phyloP scores from a whole-genome alignment of 2,113 vertebrate genomes.

The Crocuta crocuta region DNA sequence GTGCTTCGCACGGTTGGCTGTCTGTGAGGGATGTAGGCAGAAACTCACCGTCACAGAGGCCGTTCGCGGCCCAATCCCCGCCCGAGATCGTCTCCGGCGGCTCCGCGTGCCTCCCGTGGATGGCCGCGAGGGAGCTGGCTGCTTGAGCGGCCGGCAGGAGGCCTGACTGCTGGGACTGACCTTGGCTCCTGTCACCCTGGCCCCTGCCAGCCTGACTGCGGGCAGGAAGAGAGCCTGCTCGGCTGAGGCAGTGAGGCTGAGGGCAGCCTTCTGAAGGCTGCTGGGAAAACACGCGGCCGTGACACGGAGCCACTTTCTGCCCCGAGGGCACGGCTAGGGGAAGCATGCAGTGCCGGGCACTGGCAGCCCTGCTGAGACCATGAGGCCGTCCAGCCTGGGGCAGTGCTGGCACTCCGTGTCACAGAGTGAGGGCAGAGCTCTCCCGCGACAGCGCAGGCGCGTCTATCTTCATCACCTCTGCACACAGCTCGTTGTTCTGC shows the following conservation, averaged over 20 bases:
- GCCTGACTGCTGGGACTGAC: background rate
- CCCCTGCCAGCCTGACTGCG: background rate
- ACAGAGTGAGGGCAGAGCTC: background rate
- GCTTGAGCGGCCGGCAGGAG: no score
- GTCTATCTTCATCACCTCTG: background rate
- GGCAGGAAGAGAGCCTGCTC: background rate
- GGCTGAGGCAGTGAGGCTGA: background rate
- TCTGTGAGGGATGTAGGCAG: accelerated
- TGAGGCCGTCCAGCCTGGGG: background rate
- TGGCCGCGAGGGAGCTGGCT: background rate
- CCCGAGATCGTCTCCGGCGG: accelerated
- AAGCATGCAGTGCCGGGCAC: accelerated
- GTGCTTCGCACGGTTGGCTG: accelerated
- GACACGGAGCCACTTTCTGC: background rate
- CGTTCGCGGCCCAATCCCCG: accelerated
- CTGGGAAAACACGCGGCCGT: background rate
- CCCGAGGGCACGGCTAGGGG: background rate
- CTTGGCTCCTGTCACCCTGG: background rate
- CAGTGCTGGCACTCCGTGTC: accelerated
- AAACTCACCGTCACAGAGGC: accelerated
- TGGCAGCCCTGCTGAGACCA: background rate
- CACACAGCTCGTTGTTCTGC: accelerated
- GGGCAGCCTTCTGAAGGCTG: background rate
- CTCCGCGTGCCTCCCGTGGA: background rate
- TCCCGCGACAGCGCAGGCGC: accelerated